Base-by-base conservation (phyloP, 2,888 invertebrate genomes). In the Syrista parreyssii region DNA sequence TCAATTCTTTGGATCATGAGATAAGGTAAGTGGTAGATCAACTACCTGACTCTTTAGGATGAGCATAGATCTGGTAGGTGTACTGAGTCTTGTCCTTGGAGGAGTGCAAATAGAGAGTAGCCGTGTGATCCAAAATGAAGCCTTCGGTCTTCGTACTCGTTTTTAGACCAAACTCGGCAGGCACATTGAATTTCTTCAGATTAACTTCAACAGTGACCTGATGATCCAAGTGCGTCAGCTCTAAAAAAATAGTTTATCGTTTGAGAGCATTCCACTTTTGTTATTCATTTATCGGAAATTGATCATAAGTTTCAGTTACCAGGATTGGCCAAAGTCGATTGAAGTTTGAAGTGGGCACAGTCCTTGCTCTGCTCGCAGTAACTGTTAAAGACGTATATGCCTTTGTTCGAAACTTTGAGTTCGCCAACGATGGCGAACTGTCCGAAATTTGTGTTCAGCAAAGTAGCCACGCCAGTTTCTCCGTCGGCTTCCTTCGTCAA, bases 291-390 rank as follows among this genome's bases (percentile, higher is more conserved):
- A 40, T 40, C 15, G 15, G 0, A 40, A 40, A 6, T 6, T 1
- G 40, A 40, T 15, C 6, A 4, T 6, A 6, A 15, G 15, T 2
- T 40, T 40, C 40, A 86, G 88, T 84, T 80, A 91, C 90, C 81
- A 68, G 89, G 86, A 0, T 83, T 84, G 68, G 88, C 86, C 31
- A 88, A 80, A 68, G 83, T 95, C 36, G 94, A 93, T 85, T 94
- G 93, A n/a, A 95, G 86, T 85, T 96, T 96, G 33, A 95, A 93
- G 86, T 96, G 94, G 0, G 95, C 95, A 87, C 96, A 96, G 84
- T 96, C 95, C 80, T 95, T 95, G 92, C 95, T 96, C 88, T 96
- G 95, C 84, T 96, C 96, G 89, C 96, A 96, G 89, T 95, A 95
- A 15, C 96, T 95, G 82, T 95, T 93, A 23, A 95, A 94, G 74